A percentile compares a stretch with the other conserved stretches of the same genome.
These are phyloP conservation scores for Sylvietta virens DNA, from an alignment of 2,113 vertebrate species.

Conservation along the genomic window DNA sequence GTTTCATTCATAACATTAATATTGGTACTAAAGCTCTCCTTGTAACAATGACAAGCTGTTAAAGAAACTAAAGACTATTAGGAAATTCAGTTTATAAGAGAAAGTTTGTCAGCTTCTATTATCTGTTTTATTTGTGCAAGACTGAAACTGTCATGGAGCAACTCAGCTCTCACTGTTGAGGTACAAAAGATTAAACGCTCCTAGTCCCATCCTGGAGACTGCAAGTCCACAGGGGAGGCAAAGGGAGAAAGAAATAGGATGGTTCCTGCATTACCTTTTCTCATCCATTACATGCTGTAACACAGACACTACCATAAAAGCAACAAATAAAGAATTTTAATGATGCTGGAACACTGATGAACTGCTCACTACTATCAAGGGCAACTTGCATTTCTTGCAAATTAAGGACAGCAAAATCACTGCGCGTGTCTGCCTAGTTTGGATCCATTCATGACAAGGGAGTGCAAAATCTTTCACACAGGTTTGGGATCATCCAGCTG, in stretches of 20 bases:
- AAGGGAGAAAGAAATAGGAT: not conserved
- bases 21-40: not conserved
- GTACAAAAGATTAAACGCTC: not conserved
- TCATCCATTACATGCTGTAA: not conserved
- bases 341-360: not conserved
- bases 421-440: not conserved
- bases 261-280: not conserved
- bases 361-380: not conserved
- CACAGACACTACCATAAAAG: not conserved
- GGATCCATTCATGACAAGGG: not conserved
- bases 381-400: not conserved
- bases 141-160: not conserved
- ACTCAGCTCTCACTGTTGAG: not conserved
- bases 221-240: not conserved
- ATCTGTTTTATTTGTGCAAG: not conserved
- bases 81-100: not conserved
- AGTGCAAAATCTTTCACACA: not conserved
- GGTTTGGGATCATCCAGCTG: not conserved
- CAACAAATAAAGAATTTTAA: not conserved
- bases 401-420: not conserved
- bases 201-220: not conserved
- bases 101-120: not conserved
- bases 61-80: conserved; percentile 12
- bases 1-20: conserved; percentile 22
- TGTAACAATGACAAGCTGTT: not conserved